Conservation (phyloP, 2,888 invertebrate genomes). For the Pinctada fucata region DNA sequence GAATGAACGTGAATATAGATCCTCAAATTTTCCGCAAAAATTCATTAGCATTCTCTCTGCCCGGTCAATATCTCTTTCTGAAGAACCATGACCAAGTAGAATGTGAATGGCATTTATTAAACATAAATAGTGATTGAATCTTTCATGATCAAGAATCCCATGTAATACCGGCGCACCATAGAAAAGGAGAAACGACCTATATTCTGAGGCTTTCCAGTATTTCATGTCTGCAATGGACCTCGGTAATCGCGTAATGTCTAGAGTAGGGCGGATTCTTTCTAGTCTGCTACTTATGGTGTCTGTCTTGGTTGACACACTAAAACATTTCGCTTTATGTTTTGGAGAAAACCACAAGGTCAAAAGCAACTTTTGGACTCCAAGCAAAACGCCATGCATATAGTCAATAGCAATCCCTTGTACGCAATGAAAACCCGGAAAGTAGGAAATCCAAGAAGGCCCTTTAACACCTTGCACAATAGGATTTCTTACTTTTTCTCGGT, state of each 20-base stretch:
- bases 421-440: constrained; percentile 13
- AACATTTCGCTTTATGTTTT: not conserved
- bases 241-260: constrained; percentile 39
- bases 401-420: constrained; percentile 30
- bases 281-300: not conserved
- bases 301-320: not conserved
- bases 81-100: constrained; percentile 24
- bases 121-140: constrained; percentile 34
- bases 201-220: constrained; percentile 50
- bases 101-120: constrained; percentile 37
- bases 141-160: constrained; percentile 26
- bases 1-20: constrained; percentile 19
- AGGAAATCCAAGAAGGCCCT: constrained; percentile 26
- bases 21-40: constrained; percentile 38
- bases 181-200: constrained; percentile 43
- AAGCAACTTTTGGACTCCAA: constrained; percentile 25
- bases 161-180: constrained; percentile 39
- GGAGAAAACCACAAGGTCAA: constrained; percentile 28
- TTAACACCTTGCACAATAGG: constrained; percentile 19
- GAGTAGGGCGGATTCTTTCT: constrained; percentile 10
- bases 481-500: not conserved
- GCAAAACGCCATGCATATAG: constrained; percentile 37
- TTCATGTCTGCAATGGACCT: constrained; percentile 43
- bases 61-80: constrained; percentile 22
- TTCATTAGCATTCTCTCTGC: constrained; percentile 29